These are phyloP conservation scores for Habropoda laboriosa DNA, from an alignment of 1,140 invertebrate genomes.

Conservation along the genomic window DNA sequence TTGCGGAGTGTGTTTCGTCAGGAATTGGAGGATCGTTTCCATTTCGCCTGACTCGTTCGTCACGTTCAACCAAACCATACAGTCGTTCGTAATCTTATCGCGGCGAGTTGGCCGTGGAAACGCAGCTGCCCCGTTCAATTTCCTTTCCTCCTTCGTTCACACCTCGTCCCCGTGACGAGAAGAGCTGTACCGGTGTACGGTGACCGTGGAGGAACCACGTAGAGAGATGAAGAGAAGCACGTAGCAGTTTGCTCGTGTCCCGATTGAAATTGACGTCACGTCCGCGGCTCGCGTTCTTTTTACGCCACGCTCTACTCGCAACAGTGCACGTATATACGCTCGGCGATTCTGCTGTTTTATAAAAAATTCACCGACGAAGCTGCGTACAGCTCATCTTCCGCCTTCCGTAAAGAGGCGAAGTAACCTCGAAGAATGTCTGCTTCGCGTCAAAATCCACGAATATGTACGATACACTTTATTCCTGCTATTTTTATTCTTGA, in stretches of 20 bases:
- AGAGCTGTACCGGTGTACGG: not conserved
- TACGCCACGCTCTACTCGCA: not conserved
- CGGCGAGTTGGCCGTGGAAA: not conserved
- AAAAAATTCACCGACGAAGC: not conserved
- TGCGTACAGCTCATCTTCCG: not conserved
- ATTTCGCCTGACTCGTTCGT: not conserved
- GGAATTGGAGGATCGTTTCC: not conserved
- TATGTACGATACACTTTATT: no score
- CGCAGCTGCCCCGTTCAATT: not conserved
- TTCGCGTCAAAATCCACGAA: no score
- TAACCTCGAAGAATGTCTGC: not conserved
- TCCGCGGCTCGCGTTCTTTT: not conserved
- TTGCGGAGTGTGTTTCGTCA: no score
- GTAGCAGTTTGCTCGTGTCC: no score
- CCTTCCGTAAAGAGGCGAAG: no score
- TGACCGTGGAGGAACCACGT: no score
- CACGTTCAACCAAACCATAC: not conserved
- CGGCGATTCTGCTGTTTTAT: not conserved
- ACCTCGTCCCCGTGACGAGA: not conserved
- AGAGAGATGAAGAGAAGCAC: no score
- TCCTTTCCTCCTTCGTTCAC: not conserved
- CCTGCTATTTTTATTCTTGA: no score
- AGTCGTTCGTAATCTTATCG: constrained; percentile 21
- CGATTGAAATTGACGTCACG: constrained; percentile 23
- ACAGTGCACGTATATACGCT: not conserved